Base-by-base conservation (phyloP, 2,797 vertebrate genomes). In the Etheostoma perlongum region DNA sequence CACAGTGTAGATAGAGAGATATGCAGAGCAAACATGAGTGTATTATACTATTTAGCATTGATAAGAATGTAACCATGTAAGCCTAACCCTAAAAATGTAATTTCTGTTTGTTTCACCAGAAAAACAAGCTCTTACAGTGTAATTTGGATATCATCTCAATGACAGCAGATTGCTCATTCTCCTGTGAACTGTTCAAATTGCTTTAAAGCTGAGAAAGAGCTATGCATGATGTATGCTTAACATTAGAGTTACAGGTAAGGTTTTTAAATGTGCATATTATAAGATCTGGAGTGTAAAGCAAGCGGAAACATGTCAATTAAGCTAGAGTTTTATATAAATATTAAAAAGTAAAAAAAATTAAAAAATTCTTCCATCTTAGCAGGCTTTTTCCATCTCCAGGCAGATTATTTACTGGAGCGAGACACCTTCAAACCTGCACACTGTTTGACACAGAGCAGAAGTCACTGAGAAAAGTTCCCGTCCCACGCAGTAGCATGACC, bases 71-170 rank as follows among this genome's bases (percentile, higher is more conserved):
- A n/a, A 51, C 36, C 9, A 40, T 11, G 36, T 12, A 12, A 40
- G 10, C 10, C 36, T 44, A 44, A 40, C 36, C 10, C 10, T 44
- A 44, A 44, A 14, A 44, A 44, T 15, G 33, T 52, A 23, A 70
- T 70, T 71, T 57, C 27, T 25, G 12, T 0, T 25, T 6, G 1
- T 18, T 68, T 73, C 53, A 2, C 36, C 0, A 4, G 58, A 53
- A 67, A 67, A 72, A 81, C 58, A 81, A 77, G 48, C 49, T 48
- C 44, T 48, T 68, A 59, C 47, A 54, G 42, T 64, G 44, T 76
- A 65, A 64, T 79, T 76, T 65, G 14, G 59, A 73, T 54, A 76
- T 52, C 7, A 73, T 36, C 60, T 61, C 55, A 46, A 18, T 66
- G 16, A 40, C 49, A 62, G 48, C 59, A 49, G 23, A 65, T 69